Evolutionary conservation across 1,140 invertebrate genomes (phyloP), one percentile per base, ranked within the genome.

Genomic region (Orchesella cincta): DNA sequence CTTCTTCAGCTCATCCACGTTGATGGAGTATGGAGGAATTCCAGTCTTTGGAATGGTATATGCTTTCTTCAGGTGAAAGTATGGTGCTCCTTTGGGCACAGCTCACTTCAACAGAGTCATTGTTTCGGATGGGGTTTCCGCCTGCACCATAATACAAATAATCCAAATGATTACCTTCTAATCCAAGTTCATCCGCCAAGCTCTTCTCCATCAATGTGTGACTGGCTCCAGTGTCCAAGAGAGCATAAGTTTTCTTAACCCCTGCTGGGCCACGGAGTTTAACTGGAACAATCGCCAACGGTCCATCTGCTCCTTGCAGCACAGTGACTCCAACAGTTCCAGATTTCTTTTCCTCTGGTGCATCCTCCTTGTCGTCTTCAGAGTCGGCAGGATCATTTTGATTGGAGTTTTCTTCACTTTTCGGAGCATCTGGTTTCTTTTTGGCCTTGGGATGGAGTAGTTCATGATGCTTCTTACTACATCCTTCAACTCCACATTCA

Each of bases 1-100:
- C 28, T 36, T 51, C 26, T 73, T 73, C 3, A 73, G 3, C 36
- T 73, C 39, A 35, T 73, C 71, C 1, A 73, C 46, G 46, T 73
- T 29, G 12, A 73, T 20, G 14, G 34, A 23, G 18, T 46, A 46
- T 12, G 18, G 12, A 73, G 39, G 35, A 39, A 36, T 3, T 73
- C 39, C 35, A 73, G 46, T n/a, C 8, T 51, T n/a, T 8, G 5
- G 5, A 3, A 29, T 28, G 8, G 71, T 73, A n/a, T 5, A 2
- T 1, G 46, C 71, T 39, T 36, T 46, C 26, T 8, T 39, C 23
- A 73, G 34, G 1, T 35, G 18, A 26, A 5, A 46, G 18, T 39
- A 36, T 73, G 33, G 8, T 23, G 35, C 34, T 2, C 8, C 16
- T 26, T 46, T 26, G 71, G 31, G 8, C 31, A 12, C 29, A n/a